Conservation (phyloP, 2,888 invertebrate species). For the Folsomia candida region DNA sequence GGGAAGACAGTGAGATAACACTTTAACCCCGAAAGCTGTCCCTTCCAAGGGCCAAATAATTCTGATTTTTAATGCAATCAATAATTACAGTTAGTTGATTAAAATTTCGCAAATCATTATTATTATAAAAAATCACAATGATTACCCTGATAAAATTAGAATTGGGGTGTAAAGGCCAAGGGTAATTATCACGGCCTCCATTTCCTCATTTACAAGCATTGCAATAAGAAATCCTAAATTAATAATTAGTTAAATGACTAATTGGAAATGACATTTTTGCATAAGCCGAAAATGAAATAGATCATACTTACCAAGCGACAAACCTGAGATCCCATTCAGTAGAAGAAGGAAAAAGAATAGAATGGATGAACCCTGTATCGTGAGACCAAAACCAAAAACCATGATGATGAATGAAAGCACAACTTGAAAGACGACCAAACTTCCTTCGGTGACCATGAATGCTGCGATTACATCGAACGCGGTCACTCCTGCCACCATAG, state of each 20-base stretch:
- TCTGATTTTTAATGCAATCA: conserved; percentile 62
- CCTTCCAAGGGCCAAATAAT: conserved; percentile 96
- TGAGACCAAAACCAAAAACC: neutral
- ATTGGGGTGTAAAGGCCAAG: conserved; percentile 8
- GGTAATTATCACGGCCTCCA: conserved; percentile 12
- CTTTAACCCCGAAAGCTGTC: conserved; percentile 62
- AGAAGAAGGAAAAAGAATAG: neutral
- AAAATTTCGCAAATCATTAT: neutral
- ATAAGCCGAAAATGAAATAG: no score
- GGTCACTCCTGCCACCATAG: conserved; percentile 8
- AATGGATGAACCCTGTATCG: neutral
- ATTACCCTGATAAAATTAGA: conserved; percentile 9
- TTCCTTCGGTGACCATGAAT: conserved; percentile 18
- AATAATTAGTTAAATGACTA: no score
- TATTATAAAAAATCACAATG: neutral
- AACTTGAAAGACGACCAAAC: neutral
- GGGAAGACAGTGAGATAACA: conserved; percentile 54
- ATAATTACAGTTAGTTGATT: no score
- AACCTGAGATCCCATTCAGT: neutral
- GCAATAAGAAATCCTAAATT: conserved; percentile 13
- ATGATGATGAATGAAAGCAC: conserved; percentile 1
- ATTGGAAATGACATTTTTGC: no score
- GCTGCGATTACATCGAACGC: conserved; percentile 9
- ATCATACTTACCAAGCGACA: conserved; percentile 14
- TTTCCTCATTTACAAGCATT: conserved; percentile 11